Evolutionary conservation across 2,888 invertebrate genomes (phyloP), one percentile per base, ranked within the genome.

Genomic region (Proisotoma minuta): DNA sequence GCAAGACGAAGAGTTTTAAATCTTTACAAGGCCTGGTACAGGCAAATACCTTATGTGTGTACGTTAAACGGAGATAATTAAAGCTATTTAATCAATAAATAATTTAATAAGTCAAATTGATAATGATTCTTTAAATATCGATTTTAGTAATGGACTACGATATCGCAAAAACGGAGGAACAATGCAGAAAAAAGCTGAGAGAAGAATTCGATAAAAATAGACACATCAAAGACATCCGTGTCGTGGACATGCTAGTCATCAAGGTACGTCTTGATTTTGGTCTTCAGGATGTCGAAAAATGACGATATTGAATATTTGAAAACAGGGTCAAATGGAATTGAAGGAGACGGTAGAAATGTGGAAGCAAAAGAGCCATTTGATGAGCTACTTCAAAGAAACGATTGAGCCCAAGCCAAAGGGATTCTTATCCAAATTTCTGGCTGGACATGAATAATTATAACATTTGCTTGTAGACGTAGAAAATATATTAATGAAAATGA

Each of bases 261-360:
- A 95, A 94, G 86, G 95, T 93, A 81, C 76, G 74, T 20, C 20
- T 1, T 51, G n/a, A n/a, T n/a, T n/a, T n/a, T n/a, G n/a, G n/a
- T n/a, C n/a, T n/a, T n/a, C n/a, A n/a, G n/a, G n/a, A n/a, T n/a
- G n/a, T n/a, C n/a, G n/a, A n/a, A n/a, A n/a, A n/a, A 57, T 29
- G 27, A 48, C 48, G 2, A 22, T 27, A 28, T 50, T 40, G 26
- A 18, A 2, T 23, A 39, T 52, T 20, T 12, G n/a, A n/a, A n/a
- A n/a, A 34, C 76, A 93, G 92, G 94, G 94, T 53, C 94, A 94
- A 84, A 92, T 94, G 92, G 95, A 96, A 75, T 81, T 97, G 23
- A 87, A 89, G 76, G 96, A 97, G 81, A 82, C 87, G 1, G 87
- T 87, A 0, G 84, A 89, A 69, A 83, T 86, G 60, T 96, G 94